Base-by-base conservation (phyloP, 2,888 invertebrate genomes). In the Cerceris ruficornis region DNA sequence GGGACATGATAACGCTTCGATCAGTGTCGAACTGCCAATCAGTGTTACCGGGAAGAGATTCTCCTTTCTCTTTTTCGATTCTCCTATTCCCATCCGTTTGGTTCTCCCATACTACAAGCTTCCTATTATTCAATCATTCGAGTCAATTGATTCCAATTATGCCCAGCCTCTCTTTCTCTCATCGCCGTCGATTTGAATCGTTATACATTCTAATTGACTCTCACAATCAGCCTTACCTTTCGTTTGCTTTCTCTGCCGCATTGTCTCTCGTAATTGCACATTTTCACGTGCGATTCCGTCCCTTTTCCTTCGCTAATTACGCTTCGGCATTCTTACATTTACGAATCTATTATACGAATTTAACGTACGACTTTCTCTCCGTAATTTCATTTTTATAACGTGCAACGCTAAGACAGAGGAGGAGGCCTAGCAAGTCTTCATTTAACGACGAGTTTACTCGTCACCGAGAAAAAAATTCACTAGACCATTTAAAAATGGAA, bases 71-170 rank as follows among this genome's bases (percentile, higher is more conserved):
- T 46, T 57, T 62, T 46, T 50, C 43, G 55, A 55, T 62, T 41
- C 61, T 61, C 43, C 59, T 46, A 57, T 69, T 64, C 59, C 39
- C 64, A 41, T 65, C 50, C 59, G 54, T 64, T 42, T 49, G 61
- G 46, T 39, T 55, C 55, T 43, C 60, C 17, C 52, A 13, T 49
- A 15, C 55, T 43, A 59, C 54, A 60, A 54, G 17, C 61, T 67
- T 62, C 17, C 73, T 67, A 61, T 67, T 50, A 61, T 66, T 67
- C 61, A 61, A 67, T 73, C 72, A 61, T 67, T 73, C 73, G 61
- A 60, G 57, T 46, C 67, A 67, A 73, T 61, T 67, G 67, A 61
- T 50, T 67, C 61, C 72, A 66, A 55, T 60, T 72, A 61, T 60
- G 39, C 14, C 41, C 72, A 42, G 15, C 65, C 65, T 66, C 60